These are phyloP conservation scores for Ammodytes marinus DNA, from an alignment of 2,113 vertebrate species.

Conservation along the genomic window DNA sequence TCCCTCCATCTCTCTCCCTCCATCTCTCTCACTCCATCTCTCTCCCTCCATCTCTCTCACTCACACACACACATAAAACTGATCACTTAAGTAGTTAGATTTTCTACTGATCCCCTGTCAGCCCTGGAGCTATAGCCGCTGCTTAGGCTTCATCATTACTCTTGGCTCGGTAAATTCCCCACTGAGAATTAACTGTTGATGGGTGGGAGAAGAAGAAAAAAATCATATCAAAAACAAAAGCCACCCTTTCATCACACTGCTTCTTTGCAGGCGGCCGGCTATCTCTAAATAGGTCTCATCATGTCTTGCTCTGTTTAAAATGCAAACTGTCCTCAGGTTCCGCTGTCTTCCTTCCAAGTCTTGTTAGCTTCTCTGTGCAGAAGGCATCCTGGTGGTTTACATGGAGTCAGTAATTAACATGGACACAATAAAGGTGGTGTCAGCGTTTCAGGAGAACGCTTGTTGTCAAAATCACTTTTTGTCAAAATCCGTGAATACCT, in stretches of 20 bases:
- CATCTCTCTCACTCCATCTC: constrained; percentile 3
- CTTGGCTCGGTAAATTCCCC: constrained; percentile 36
- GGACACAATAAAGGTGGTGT: constrained; percentile 1
- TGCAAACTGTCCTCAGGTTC: constrained; percentile 49
- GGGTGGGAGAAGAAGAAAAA: constrained; percentile 1
- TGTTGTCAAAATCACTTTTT: too few relatives aligned
- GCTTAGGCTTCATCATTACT: constrained; percentile 44
- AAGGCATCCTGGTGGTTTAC: constrained; percentile 6
- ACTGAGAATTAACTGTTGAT: constrained; percentile 53
- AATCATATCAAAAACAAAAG: constrained; percentile 55
- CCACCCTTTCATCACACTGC: constrained; percentile 22
- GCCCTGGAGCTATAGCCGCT: not conserved
- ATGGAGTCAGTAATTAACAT: constrained; percentile 43
- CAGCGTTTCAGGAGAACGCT: too few relatives aligned
- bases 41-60: constrained; percentile 5
- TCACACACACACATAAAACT: constrained; percentile 9
- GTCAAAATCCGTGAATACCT: too few relatives aligned
- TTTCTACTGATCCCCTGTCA: constrained; percentile 44
- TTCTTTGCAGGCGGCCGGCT: constrained; percentile 43
- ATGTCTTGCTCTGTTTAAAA: constrained; percentile 60
- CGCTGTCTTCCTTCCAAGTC: constrained; percentile 46
- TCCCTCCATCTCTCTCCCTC: constrained; percentile 6
- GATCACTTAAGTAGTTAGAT: constrained; percentile 35
- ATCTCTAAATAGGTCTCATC: constrained; percentile 65
- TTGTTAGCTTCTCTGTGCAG: constrained; percentile 51